Conservation (phyloP, 2,888 invertebrate genomes). For the Platycheirus rosarum region DNA sequence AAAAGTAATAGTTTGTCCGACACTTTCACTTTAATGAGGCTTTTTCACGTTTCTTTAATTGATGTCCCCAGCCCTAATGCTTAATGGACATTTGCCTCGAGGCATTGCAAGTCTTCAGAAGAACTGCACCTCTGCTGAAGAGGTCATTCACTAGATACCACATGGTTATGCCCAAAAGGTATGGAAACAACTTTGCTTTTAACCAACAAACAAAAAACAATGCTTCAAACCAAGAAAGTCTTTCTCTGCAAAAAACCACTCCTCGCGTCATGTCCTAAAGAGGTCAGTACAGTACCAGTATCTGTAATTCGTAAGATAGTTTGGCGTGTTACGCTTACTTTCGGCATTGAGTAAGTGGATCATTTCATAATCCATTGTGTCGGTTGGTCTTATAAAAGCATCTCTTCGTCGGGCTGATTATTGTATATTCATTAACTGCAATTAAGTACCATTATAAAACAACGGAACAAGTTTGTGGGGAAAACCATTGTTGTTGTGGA, state of each 20-base stretch:
- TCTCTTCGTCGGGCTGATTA: slow-evolving; percentile 7
- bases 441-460: slow-evolving; percentile 50
- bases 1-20: slow-evolving; percentile 42
- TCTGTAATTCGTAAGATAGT: not conserved
- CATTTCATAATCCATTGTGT: slow-evolving; percentile 52
- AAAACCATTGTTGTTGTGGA: not conserved
- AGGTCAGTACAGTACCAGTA: no score
- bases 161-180: slow-evolving; percentile 3
- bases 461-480: not conserved
- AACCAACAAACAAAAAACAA: slow-evolving; percentile 47
- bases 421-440: slow-evolving; percentile 38
- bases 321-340: slow-evolving; percentile 47
- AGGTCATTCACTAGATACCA: slow-evolving; percentile 44
- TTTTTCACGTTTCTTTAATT: slow-evolving; percentile 45
- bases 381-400: slow-evolving; percentile 21
- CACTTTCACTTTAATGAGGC: slow-evolving; percentile 63
- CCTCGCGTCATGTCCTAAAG: not conserved
- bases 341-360: slow-evolving; percentile 45
- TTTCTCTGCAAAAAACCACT: slow-evolving; percentile 8
- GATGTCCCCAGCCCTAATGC: slow-evolving; percentile 25
- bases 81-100: slow-evolving; percentile 9
- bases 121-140: slow-evolving; percentile 41
- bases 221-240: slow-evolving; percentile 10
- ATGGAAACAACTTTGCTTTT: slow-evolving; percentile 45
- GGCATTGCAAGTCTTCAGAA: slow-evolving; percentile 30